Evolutionary conservation across 2,113 vertebrate genomes (phyloP).

Genomic region (Sminthopsis crassicaudata): DNA sequence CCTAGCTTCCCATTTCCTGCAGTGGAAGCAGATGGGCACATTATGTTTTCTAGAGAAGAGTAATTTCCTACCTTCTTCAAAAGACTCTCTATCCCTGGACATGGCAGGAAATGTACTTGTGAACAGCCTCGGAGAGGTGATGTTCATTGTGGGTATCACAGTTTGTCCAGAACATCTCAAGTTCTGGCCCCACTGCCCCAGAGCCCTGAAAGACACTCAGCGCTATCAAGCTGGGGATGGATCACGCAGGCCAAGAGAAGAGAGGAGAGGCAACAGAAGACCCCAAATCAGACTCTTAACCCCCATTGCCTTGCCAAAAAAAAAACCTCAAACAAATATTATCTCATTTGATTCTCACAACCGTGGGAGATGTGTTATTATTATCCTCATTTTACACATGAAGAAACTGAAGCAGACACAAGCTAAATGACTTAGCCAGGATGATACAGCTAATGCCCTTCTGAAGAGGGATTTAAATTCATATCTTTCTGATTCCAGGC

Average conservation of each 20-base stretch:
- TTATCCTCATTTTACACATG: background rate
- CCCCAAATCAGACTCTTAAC: background rate
- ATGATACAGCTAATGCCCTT: background rate
- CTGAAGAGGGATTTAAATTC: background rate
- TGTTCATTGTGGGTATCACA: conserved; percentile 29
- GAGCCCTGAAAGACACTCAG: background rate
- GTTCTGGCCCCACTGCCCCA: background rate
- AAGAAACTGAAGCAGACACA: background rate
- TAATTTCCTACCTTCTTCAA: conserved; percentile 71
- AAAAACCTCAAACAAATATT: background rate
- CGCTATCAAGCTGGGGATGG: background rate
- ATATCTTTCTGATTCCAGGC: background rate
- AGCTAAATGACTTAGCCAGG: background rate
- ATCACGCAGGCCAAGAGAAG: background rate
- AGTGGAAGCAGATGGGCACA: conserved; percentile 58
- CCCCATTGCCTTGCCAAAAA: no score
- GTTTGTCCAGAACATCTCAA: background rate
- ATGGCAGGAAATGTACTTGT: conserved; percentile 48
- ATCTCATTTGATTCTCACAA: background rate
- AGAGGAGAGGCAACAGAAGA: background rate
- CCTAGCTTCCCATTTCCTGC: conserved; percentile 50
- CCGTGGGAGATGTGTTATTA: background rate
- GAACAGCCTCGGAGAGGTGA: conserved; percentile 41
- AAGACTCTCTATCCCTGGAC: conserved; percentile 46
- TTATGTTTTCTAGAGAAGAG: conserved; percentile 57